Evolutionary conservation across 2,888 invertebrate genomes (phyloP).

Genomic region (Busseola fusca): DNA sequence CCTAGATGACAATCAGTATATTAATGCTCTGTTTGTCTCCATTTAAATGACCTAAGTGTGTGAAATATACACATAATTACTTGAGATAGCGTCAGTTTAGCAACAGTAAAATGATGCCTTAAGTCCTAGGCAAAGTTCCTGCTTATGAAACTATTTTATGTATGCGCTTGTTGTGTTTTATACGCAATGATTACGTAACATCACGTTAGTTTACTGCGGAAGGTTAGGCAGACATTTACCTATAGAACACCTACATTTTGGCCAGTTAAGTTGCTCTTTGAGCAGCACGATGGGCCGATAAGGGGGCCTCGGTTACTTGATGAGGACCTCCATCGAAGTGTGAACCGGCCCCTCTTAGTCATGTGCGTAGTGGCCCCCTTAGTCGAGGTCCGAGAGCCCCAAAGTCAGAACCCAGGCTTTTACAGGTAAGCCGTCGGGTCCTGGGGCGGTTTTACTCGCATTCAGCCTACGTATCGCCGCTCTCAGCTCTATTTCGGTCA

Average conservation of each 20-base stretch:
- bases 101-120: slow-evolving; percentile 14
- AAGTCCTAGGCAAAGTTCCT: slow-evolving; percentile 27
- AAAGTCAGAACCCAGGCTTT: no score
- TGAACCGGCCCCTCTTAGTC: no score
- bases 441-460: no score
- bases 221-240: neutral
- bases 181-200: neutral
- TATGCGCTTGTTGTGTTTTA: neutral
- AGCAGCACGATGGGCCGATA: no score
- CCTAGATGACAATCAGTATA: slow-evolving; percentile 34
- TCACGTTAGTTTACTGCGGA: neutral
- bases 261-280: neutral
- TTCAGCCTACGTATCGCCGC: no score
- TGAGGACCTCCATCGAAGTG: no score
- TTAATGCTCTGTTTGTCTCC: slow-evolving; percentile 12
- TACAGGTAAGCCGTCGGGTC: no score
- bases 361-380: no score
- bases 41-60: slow-evolving; percentile 7
- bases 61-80: slow-evolving; percentile 39
- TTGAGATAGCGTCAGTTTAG: slow-evolving; percentile 29
- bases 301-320: no score
- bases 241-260: neutral
- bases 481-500: no score
- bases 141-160: slow-evolving; percentile 31
- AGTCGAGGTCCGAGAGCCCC: no score